Evolutionary conservation across 2,888 invertebrate genomes (phyloP), one percentile per base, ranked within the genome.

Genomic region (Lithophane ornitopus): DNA sequence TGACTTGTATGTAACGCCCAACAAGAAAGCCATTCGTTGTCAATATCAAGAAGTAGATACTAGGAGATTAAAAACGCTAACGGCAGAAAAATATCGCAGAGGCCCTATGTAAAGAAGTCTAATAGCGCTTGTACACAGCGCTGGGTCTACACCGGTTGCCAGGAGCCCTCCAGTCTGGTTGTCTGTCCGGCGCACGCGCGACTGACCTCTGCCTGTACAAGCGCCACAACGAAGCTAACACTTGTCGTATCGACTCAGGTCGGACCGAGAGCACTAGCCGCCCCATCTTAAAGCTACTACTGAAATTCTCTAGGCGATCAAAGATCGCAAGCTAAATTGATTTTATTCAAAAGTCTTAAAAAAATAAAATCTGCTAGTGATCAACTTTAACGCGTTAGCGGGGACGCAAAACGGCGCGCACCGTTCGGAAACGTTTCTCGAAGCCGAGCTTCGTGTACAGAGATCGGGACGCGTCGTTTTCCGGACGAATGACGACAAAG

Each of bases 371-470:
- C 95, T 96, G 95, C 95, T 94, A 96, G 93, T 93, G 93, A 92
- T 93, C 91, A 94, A 94, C 94, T 90, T 92, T 91, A 91, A 90
- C 89, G 91, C 88, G 89, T 93, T 94, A 95, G 94, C 95, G 96
- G 82, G 96, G 96, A 92, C 97, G 97, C 93, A 98, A 97, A 86
- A 98, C 98, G 92, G 98, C 98, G 88, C 98, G 97, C 86, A 98
- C 98, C 89, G 98, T 98, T 94, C 98, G 97, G 94, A 98, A 98
- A 89, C 98, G 97, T 94, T 97, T 98, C 92, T 97, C 97, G 96
- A 98, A 98, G 90, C 98, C 98, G 90, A 98, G 97, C 94, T 98
- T 98, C 88, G 97, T 97, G 95, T 98, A 98, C 74, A 98, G 97
- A 90, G 98, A 98, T 91, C 98, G 98, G 86, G 98, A 98, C 83